Evolutionary conservation across 2,888 invertebrate species (phyloP), one percentile per base, ranked within the genome.

Genomic region (Brachyopa scutellaris): DNA sequence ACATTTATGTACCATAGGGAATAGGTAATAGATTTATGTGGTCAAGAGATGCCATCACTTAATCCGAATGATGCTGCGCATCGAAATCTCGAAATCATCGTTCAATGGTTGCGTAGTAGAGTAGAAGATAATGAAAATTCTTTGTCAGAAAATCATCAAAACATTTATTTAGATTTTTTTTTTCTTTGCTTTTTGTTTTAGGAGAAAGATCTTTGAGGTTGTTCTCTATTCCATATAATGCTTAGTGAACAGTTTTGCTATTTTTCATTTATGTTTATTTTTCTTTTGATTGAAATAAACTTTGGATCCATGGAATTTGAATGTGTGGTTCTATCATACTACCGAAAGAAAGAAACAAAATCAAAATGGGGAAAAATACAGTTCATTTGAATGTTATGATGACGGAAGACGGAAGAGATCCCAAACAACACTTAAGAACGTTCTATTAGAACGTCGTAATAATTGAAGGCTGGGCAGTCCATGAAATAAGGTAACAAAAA

Each of bases 211-310:
- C 17, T 59, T 6, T 23, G 13, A 33, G 33, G 33, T 55, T 55
- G 23, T 36, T 13, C 4, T 38, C 36, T 23, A 19, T 55, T n/a
- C 23, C 9, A 23, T 23, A 31, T n/a, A 59, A 29, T 17, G 55
- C 51, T 19, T 19, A 15, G 51, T 31, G 51, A 51, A 51, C 29
- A 51, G 51, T 51, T 55, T 55, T 29, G 59, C 42, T 40, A 29
- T 59, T 59, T 42, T 26, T 57, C 23, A 8, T 29, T 29, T 59
- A n/a, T 59, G 42, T 59, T 40, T 57, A 57, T 59, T 59, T 59
- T 40, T 19, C 15, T 42, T 55, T 59, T 40, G 17, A 42, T 59
- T 59, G 40, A 59, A 59, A 59, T 59, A 42, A 59, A 42, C 59
- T 59, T 42, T 42, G 15, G 40, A 8, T 42, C 42, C 8, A 17